phyloP scores from a whole-genome alignment of 2,113 vertebrate species.

The Bos javanicus region DNA sequence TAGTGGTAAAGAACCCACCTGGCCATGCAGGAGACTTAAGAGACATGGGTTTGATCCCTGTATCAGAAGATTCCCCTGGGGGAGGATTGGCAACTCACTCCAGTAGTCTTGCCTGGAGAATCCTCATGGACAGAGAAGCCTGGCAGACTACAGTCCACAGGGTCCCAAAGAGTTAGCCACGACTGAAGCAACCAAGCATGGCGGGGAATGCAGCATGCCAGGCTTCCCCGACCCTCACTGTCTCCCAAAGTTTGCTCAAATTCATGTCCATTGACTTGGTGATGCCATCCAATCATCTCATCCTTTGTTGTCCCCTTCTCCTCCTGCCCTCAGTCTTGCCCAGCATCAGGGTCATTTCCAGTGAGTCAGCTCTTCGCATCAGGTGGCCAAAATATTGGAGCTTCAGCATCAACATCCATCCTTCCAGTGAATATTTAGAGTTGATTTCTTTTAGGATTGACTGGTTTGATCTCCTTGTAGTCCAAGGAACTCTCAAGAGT shows the following conservation, averaged over 20 bases:
- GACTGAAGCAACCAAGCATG: background rate
- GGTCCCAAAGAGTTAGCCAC: background rate
- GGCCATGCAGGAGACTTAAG: background rate
- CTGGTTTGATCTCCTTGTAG: background rate
- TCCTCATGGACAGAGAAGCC: background rate
- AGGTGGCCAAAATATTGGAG: background rate
- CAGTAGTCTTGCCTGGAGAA: background rate
- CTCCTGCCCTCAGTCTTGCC: background rate
- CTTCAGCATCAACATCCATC: background rate
- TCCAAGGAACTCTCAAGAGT: background rate
- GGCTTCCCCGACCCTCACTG: background rate
- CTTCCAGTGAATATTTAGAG: background rate
- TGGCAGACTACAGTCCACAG: background rate
- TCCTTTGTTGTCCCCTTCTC: background rate
- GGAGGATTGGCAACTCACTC: background rate
- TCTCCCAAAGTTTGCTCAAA: background rate
- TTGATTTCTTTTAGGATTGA: background rate
- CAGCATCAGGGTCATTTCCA: background rate
- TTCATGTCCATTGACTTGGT: background rate
- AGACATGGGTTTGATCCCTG: accelerated
- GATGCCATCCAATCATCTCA: background rate
- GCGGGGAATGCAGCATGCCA: accelerated
- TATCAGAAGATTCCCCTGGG: background rate
- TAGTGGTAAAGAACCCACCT: background rate
- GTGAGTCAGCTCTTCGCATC: background rate